A percentile compares a stretch with the other conserved stretches of the same genome.
phyloP scores from a whole-genome alignment of 2,888 invertebrate genomes.

The Phaedon cochleariae region DNA sequence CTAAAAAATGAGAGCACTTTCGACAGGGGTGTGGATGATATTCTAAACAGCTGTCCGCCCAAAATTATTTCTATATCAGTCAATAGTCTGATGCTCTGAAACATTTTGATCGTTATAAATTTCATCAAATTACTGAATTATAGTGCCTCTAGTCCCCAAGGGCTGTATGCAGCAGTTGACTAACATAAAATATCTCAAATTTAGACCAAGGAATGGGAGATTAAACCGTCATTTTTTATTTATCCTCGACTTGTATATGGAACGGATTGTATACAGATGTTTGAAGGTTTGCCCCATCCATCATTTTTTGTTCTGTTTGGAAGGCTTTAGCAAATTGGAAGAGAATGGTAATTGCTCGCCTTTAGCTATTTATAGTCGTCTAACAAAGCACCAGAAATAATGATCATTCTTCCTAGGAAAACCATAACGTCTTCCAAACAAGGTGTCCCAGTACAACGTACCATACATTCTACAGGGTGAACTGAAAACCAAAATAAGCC shows the following conservation, averaged over 20 bases:
- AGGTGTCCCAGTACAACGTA: too few species aligned
- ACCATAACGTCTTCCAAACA: too few species aligned
- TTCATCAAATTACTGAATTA: background rate
- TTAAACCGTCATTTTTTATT: conserved; percentile 2
- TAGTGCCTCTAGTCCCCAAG: background rate
- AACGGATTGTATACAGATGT: background rate
- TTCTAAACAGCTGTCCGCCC: background rate
- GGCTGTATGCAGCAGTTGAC: background rate
- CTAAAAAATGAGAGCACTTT: too few species aligned
- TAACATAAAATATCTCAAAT: background rate
- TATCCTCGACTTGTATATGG: background rate
- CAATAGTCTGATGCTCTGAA: background rate
- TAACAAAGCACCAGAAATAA: background rate
- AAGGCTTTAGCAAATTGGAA: background rate
- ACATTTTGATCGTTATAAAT: background rate
- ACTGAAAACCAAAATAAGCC: too few species aligned
- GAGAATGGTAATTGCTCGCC: background rate
- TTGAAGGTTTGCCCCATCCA: background rate
- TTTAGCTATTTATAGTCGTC: background rate
- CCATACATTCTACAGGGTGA: too few species aligned
- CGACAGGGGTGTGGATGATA: too few species aligned
- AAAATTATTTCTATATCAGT: background rate
- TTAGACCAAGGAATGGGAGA: background rate
- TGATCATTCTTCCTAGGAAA: too few species aligned
- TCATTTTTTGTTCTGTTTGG: background rate